These are phyloP conservation scores for Rattus rattus DNA, from an alignment of 2,113 vertebrate species.

Conservation along the genomic window DNA sequence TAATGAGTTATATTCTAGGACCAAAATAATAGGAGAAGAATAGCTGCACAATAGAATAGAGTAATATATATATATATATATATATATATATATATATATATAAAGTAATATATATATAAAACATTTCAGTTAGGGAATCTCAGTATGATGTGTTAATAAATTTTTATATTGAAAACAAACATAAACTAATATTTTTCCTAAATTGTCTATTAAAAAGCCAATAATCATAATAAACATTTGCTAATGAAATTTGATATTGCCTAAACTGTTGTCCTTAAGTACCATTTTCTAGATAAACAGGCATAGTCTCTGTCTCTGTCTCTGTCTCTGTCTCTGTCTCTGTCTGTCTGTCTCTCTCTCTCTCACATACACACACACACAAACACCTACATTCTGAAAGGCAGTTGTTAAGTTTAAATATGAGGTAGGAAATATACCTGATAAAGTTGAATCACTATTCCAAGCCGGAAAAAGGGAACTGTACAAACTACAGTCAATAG, in stretches of 20 bases:
- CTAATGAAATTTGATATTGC: neutral
- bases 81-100: neutral
- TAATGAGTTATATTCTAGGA: constrained; percentile 17
- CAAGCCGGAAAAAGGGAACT: neutral
- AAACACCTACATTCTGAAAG: neutral
- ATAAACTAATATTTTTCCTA: neutral
- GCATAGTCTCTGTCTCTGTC: too few relatives aligned
- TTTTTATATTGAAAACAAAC: constrained; percentile 22
- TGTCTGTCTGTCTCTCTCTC: too few relatives aligned
- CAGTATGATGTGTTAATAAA: neutral
- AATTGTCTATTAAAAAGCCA: neutral
- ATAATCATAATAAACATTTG: neutral
- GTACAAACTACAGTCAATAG: neutral
- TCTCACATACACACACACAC: neutral
- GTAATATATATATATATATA: neutral
- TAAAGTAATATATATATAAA: neutral
- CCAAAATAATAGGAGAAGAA: constrained; percentile 4
- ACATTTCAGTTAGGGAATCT: constrained; percentile 20
- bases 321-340: too few relatives aligned
- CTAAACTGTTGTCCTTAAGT: neutral
- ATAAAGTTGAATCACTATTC: neutral
- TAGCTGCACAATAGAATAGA: neutral
- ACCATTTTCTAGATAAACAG: neutral
- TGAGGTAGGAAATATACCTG: neutral
- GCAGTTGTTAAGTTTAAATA: neutral